phyloP scores from a whole-genome alignment of 2,797 vertebrate species.

The Zalophus californianus region DNA sequence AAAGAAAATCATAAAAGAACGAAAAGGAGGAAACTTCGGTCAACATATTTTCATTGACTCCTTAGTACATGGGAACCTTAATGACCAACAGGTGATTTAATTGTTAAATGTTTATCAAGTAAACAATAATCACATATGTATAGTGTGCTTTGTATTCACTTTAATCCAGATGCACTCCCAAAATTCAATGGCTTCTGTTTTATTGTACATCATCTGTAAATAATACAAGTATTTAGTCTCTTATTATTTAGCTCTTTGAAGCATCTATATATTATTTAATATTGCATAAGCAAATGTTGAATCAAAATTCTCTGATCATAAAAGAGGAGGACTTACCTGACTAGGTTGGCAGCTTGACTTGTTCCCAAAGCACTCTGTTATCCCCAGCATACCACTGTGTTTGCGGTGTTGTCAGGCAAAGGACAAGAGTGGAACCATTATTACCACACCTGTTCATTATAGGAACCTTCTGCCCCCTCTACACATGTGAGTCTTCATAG shows the following conservation, averaged over 20 bases:
- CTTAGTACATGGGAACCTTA: slow-evolving; percentile 93
- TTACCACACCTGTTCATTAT: background rate
- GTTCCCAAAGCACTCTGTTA: background rate
- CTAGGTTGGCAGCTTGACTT: background rate
- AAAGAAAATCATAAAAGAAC: slow-evolving; percentile 92
- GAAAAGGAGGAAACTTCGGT: slow-evolving; percentile 88
- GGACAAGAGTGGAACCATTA: background rate
- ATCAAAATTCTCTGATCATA: background rate
- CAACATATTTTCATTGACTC: slow-evolving; percentile 92
- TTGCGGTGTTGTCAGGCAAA: background rate
- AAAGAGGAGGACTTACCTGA: background rate
- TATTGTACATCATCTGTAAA: background rate
- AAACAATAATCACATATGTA: background rate
- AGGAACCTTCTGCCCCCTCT: background rate
- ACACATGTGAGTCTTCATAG: background rate
- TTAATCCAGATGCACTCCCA: background rate
- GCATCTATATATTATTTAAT: background rate
- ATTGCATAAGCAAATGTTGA: slow-evolving; percentile 13
- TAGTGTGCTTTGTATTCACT: slow-evolving; percentile 11
- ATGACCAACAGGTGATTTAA: slow-evolving; percentile 94
- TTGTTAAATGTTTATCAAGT: slow-evolving; percentile 52
- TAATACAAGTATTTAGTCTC: background rate
- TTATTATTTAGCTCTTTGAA: slow-evolving; percentile 26
- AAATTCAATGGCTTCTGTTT: slow-evolving; percentile 15
- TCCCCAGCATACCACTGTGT: background rate